phyloP scores from a whole-genome alignment of 2,888 invertebrate species.

The Drosophila anomalipes region DNA sequence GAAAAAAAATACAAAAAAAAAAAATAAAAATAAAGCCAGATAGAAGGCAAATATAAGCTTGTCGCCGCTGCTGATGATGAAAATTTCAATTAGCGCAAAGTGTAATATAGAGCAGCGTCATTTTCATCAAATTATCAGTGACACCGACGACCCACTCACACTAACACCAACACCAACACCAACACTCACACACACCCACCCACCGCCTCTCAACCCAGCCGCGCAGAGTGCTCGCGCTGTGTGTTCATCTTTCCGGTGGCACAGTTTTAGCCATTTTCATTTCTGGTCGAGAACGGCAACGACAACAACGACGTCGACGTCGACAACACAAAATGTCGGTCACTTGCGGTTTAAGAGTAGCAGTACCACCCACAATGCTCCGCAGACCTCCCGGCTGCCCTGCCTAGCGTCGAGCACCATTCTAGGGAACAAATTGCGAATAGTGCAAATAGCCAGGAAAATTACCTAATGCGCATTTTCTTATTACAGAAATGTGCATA shows the following conservation, averaged over 20 bases:
- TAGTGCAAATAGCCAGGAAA: slow-evolving; percentile 80
- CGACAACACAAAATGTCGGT: slow-evolving; percentile 76
- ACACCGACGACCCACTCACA: slow-evolving; percentile 50
- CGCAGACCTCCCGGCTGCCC: background rate
- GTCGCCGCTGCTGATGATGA: slow-evolving; percentile 54
- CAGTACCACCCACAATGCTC: background rate
- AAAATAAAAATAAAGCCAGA: background rate
- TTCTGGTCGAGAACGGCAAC: slow-evolving; percentile 64
- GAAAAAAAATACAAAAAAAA: background rate
- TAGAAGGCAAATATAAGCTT: background rate
- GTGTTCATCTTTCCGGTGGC: slow-evolving; percentile 76
- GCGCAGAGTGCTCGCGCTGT: slow-evolving; percentile 23
- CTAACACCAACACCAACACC: background rate
- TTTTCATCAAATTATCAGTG: slow-evolving; percentile 80
- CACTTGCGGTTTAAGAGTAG: slow-evolving; percentile 73
- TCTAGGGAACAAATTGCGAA: slow-evolving; percentile 68
- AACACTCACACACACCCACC: background rate
- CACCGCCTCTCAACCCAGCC: background rate
- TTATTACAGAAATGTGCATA: slow-evolving; percentile 79
- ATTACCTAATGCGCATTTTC: slow-evolving; percentile 81
- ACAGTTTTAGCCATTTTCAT: slow-evolving; percentile 75
- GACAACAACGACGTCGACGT: slow-evolving; percentile 27
- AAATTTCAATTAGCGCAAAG: slow-evolving; percentile 78
- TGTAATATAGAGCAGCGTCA: slow-evolving; percentile 75
- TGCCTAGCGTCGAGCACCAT: slow-evolving; percentile 18